These are phyloP conservation scores for Blennius ocellaris DNA, from an alignment of 2,113 vertebrate species.

Conservation along the genomic window DNA sequence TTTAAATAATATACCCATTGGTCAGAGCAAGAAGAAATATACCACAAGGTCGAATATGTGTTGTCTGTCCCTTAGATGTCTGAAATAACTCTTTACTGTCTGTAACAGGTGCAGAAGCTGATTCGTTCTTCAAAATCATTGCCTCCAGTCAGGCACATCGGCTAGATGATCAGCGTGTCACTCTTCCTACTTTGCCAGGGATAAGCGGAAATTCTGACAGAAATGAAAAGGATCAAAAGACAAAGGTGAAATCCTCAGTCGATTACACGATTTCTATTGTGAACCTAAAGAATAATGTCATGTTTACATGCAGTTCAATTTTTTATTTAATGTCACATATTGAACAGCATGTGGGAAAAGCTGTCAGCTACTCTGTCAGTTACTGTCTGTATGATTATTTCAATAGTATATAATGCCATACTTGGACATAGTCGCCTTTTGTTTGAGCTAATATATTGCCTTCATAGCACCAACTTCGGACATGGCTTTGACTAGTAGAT, in stretches of 20 bases:
- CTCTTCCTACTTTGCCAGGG: slow-evolving; percentile 51
- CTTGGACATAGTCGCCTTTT: not conserved
- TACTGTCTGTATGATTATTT: too few species aligned
- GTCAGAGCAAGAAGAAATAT: slow-evolving; percentile 48
- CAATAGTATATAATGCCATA: not conserved
- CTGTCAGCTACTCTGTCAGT: too few species aligned
- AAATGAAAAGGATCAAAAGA: slow-evolving; percentile 31
- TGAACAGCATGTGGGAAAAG: too few species aligned
- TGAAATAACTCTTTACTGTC: slow-evolving; percentile 30
- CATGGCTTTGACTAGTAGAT: not conserved
- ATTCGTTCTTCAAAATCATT: slow-evolving; percentile 78
- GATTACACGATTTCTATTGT: slow-evolving; percentile 9
- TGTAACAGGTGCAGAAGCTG: slow-evolving; percentile 76
- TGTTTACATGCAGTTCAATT: too few species aligned
- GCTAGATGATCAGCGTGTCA: slow-evolving; percentile 59
- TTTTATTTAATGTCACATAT: too few species aligned
- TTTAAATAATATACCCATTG: slow-evolving; percentile 45
- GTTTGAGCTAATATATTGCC: not conserved
- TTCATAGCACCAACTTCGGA: not conserved
- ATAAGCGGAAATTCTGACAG: slow-evolving; percentile 51
- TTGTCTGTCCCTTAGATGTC: slow-evolving; percentile 3
- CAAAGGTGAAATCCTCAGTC: slow-evolving; percentile 37
- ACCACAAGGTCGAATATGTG: slow-evolving; percentile 12
- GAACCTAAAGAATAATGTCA: not conserved
- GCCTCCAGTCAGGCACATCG: slow-evolving; percentile 42